phyloP scores from a whole-genome alignment of 2,113 vertebrate genomes.

The Chascanopsetta lugubris region DNA sequence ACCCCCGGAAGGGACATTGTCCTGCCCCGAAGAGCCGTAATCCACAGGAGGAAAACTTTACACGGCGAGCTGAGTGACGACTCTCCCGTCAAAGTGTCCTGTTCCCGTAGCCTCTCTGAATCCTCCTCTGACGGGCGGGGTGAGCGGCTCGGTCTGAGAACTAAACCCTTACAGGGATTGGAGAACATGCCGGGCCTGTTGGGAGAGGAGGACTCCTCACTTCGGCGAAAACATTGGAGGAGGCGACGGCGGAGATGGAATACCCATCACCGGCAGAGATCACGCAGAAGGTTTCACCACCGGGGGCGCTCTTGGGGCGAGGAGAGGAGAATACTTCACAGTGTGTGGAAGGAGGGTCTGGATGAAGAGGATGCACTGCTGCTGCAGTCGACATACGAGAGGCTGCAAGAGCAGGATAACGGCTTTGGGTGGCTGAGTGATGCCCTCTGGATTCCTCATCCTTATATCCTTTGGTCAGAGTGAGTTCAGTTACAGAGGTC shows the following conservation, averaged over 20 bases:
- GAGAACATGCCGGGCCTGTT: slow-evolving; percentile 87
- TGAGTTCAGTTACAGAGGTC: too few relatives aligned
- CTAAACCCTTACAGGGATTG: slow-evolving; percentile 79
- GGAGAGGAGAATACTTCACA: slow-evolving; percentile 91
- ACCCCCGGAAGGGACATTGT: slow-evolving; percentile 95
- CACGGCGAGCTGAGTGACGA: slow-evolving; percentile 1
- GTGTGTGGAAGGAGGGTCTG: slow-evolving; percentile 92
- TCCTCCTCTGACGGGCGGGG: slow-evolving; percentile 24
- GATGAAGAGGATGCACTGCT: slow-evolving; percentile 93
- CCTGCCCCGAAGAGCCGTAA: slow-evolving; percentile 64
- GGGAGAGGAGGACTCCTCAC: slow-evolving; percentile 46
- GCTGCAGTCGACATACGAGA: slow-evolving; percentile 87
- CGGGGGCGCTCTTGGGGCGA: slow-evolving; percentile 82
- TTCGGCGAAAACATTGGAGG: slow-evolving; percentile 82
- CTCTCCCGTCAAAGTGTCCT: slow-evolving; percentile 23
- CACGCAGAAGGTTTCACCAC: slow-evolving; percentile 72
- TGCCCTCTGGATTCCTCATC: slow-evolving; percentile 92
- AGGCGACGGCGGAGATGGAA: slow-evolving; percentile 79
- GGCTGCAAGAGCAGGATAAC: slow-evolving; percentile 86
- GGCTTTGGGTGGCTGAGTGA: slow-evolving; percentile 91
- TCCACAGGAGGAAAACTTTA: slow-evolving; percentile 53
- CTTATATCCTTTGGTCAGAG: slow-evolving; percentile 93
- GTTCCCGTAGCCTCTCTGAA: slow-evolving; percentile 48
- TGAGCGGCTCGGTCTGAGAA: slow-evolving; percentile 14
- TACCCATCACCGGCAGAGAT: slow-evolving; percentile 71